Base-by-base conservation (phyloP, 2,888 invertebrate genomes). In the Anoncus sp. region DNA sequence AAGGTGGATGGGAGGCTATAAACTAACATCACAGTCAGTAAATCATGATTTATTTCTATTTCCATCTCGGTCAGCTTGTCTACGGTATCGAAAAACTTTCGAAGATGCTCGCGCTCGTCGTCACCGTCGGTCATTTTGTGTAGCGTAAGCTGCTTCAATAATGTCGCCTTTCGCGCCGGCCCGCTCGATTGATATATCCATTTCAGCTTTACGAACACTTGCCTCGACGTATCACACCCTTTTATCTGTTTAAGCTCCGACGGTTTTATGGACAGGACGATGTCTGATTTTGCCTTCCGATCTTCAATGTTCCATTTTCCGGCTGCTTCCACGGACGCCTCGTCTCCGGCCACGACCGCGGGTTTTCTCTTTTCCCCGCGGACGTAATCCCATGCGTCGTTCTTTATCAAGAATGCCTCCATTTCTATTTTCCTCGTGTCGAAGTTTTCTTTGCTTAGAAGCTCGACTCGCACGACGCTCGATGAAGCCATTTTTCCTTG, bases 121-220 rank as follows among this genome's bases (percentile, higher is more conserved):
- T 79, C 83, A 10, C 76, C 75, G 18, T 89, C 84, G 12, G 67
- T 49, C 87, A 91, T 88, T 45, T 85, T 85, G 14, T 83, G 84
- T 5, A 88, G 57, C 3, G 86, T 84, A 0, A 91, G 72, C 57
- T 86, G 82, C 62, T 91, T 91, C 16, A 91, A 70, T 10, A 91
- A 76, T 2, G 87, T 88, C 1, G 90, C 90, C 72, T 91, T 91
- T 47, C 87, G 76, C 4, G 90, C 90, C 1, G 90, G 90, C 3
- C 90, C 90, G 63, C 83, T 85, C 20, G 89, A 90, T 82, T 88
- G 84, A 60, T 87, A 7, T 31, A 87, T 87, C 5, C 65, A 35
- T 51, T 89, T 77, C 18, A 91, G 79, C 74, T 87, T 90, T 3
- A 82, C 14, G 91, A 90, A 91, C 14, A 90, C 78, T 31, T 87